Evolutionary conservation across 2,113 vertebrate species (phyloP).

Genomic region (Indri indri): DNA sequence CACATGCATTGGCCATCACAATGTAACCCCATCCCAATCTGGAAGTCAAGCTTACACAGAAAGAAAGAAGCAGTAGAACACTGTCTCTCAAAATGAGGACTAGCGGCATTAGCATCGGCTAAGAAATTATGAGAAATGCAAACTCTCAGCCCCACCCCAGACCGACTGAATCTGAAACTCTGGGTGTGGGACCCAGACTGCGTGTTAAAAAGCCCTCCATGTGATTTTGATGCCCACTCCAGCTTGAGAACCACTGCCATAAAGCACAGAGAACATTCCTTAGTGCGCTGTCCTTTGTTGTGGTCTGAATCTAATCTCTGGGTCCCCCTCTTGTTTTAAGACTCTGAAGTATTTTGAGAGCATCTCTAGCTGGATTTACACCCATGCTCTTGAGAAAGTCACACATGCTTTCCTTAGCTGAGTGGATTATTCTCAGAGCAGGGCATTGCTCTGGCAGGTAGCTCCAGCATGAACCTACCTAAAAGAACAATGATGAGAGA

Average conservation of each 20-base stretch:
- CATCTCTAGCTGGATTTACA: conserved; percentile 9
- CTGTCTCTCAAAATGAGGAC: neutral
- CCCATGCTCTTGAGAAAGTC: neutral
- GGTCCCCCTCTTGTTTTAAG: neutral
- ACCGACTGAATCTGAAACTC: neutral
- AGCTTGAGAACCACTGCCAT: neutral
- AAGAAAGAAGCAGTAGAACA: neutral
- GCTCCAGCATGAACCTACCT: neutral
- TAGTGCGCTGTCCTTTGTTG: neutral
- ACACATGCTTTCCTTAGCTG: neutral
- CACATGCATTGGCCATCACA: neutral
- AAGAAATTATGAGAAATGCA: neutral
- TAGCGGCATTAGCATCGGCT: neutral
- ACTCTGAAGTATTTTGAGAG: conserved; percentile 4
- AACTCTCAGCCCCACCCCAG: neutral
- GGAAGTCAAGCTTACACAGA: neutral
- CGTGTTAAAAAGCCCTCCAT: neutral
- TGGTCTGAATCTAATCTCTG: neutral
- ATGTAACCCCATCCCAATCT: neutral
- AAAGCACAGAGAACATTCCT: neutral
- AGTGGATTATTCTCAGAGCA: neutral
- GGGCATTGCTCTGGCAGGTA: neutral
- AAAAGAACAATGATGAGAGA: neutral
- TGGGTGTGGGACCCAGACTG: neutral
- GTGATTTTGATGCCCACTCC: neutral